Evolutionary conservation across 2,888 invertebrate genomes (phyloP).

Genomic region (Drosophila gaucha): DNA sequence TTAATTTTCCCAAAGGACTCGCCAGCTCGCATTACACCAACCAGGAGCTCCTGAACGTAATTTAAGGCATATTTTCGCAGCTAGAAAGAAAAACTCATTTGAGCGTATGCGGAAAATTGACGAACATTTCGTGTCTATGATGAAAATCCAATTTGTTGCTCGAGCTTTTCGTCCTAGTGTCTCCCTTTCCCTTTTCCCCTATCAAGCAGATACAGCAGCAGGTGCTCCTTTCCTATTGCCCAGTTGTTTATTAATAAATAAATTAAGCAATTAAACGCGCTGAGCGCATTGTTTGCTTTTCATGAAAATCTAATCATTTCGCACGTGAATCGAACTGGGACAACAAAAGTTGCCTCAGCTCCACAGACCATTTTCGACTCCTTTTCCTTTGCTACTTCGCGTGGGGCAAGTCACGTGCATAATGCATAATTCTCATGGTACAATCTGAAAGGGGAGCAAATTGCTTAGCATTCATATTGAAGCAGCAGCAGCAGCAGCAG

Average conservation of each 20-base stretch:
- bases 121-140: constrained; percentile 40
- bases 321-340: constrained; percentile 50
- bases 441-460: not conserved
- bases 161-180: constrained; percentile 20
- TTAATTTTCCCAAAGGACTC: constrained; percentile 80
- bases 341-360: constrained; percentile 3
- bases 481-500: constrained; percentile 17
- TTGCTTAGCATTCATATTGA: constrained; percentile 15
- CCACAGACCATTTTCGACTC: not conserved
- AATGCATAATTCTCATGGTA: constrained; percentile 62
- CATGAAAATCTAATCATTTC: constrained; percentile 76
- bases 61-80: constrained; percentile 54
- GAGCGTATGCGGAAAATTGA: constrained; percentile 56
- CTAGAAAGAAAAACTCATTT: constrained; percentile 57
- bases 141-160: constrained; percentile 66
- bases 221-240: constrained; percentile 41
- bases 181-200: not conserved
- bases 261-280: constrained; percentile 78
- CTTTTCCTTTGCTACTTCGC: not conserved
- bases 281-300: constrained; percentile 63
- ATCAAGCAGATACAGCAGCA: constrained; percentile 46
- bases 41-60: constrained; percentile 5
- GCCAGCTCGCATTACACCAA: constrained; percentile 31
- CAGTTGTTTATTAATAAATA: constrained; percentile 75
- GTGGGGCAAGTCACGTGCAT: constrained; percentile 69